Percentiles rank a stretch among this genome's conserved stretches.
Evolutionary conservation across 35 echinoderm and acorn worm species (phyloP).

Genomic region (Apostichopus parvimensis): DNA sequence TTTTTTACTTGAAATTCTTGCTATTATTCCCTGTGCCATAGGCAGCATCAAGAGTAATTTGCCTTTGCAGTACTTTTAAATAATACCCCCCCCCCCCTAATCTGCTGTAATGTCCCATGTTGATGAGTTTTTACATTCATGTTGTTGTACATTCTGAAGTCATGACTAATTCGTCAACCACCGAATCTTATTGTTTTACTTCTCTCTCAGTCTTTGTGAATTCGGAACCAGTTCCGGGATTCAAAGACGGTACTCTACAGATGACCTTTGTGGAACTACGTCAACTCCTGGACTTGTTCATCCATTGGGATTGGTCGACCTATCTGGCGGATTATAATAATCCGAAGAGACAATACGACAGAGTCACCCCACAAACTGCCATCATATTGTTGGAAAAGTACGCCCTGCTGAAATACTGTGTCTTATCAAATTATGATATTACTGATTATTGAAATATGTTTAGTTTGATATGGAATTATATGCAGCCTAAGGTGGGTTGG

Average conservation of each 20-base stretch:
- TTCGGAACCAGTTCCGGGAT: slow-evolving; percentile 94
- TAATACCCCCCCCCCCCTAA: no score
- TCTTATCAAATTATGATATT: neutral
- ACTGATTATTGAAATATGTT: neutral
- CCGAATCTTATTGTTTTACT: neutral
- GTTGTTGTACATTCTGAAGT: no score
- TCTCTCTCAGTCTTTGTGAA: slow-evolving; percentile 87
- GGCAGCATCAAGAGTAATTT: no score
- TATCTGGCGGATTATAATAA: slow-evolving; percentile 92
- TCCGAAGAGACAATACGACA: slow-evolving; percentile 73
- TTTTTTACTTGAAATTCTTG: no score
- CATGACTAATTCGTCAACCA: no score
- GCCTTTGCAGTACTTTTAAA: no score
- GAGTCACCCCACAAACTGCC: slow-evolving; percentile 89
- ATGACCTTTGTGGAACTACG: slow-evolving; percentile 94
- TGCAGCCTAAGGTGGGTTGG: neutral
- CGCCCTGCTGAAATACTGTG: neutral
- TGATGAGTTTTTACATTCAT: no score
- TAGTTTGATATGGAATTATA: neutral
- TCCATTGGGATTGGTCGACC: slow-evolving; percentile 90
- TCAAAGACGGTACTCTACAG: slow-evolving; percentile 92
- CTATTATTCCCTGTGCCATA: no score
- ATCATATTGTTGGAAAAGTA: slow-evolving; percentile 92
- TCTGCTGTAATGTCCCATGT: no score
- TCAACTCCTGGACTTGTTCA: slow-evolving; percentile 91